Evolutionary conservation across 2,113 vertebrate genomes (phyloP), one percentile per base, ranked within the genome.

Genomic region (Dromiciops gliroides): DNA sequence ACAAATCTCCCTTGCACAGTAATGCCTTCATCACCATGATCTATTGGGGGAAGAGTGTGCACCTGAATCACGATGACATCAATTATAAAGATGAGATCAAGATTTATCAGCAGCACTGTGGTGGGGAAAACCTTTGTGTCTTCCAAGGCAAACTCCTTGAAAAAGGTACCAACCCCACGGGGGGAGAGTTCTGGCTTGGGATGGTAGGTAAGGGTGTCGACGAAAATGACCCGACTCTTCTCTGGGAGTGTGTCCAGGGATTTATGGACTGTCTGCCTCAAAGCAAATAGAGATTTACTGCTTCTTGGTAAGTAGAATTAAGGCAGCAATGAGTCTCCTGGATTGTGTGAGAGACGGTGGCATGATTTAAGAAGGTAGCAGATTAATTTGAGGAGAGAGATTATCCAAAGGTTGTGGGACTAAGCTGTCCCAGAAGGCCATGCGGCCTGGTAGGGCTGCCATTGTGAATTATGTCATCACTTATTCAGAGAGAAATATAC

Each of bases 101-200:
- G 98, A 98, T 99, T 96, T 99, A 99, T 89, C 99, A 99, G 97
- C 99, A 99, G 48, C 99, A 99, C 95, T 99, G 99, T 88, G 99
- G 99, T 92, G 99, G 99, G 90, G 99, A 99, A 98, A 99, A 99
- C 95, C 98, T 99, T 11, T 99, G 99, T 97, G 99, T 99, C 88
- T 99, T 98, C 97, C 99, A 98, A 97, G 99, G 99, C 89, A 98
- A 97, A 91, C 98, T 99, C 0, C 89, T 97, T 24, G 99, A 99
- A 98, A 99, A 99, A 99, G 99, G 99, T 99, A 96, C 98, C 98
- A 51, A 51, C 52, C 37, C 94, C 95, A 94, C 12, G 11, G 90
- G 91, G 91, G 49, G 44, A 31, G 94, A 92, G 88, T 94, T 95
- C 11, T 94, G 23, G 28, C 47, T 92, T 0, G 93, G 92, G 90